Conservation (phyloP, 23 tunicate genomes). For the Diplosoma virens region DNA sequence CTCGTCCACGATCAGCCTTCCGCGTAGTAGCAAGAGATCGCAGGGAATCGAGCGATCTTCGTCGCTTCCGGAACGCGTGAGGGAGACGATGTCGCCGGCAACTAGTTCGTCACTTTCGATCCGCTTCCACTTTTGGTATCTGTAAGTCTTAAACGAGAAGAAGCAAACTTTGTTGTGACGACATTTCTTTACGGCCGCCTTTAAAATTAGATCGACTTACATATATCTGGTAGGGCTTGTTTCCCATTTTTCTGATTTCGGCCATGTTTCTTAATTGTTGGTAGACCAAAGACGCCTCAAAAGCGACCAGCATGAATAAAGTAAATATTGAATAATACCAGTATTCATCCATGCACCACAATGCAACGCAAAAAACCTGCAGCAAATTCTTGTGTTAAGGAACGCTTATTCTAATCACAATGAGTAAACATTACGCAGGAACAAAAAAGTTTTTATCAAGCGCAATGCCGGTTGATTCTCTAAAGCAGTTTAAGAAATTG, state of each 20-base stretch:
- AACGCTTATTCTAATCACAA: too few relatives aligned
- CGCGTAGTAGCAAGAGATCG: slow-evolving; percentile 75
- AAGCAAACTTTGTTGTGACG: too few relatives aligned
- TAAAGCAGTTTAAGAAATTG: too few relatives aligned
- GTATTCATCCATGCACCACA: slow-evolving; percentile 98
- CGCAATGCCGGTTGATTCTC: too few relatives aligned
- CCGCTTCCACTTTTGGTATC: slow-evolving; percentile 70
- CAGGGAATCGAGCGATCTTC: slow-evolving; percentile 72
- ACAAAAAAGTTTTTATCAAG: too few relatives aligned
- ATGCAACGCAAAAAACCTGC: slow-evolving; percentile 92
- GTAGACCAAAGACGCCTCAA: slow-evolving; percentile 87
- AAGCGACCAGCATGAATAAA: slow-evolving; percentile 82
- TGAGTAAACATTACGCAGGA: too few relatives aligned
- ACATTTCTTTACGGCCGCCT: too few relatives aligned
- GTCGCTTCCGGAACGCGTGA: slow-evolving; percentile 46
- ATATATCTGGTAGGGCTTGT: slow-evolving; percentile 65
- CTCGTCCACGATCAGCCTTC: slow-evolving; percentile 89
- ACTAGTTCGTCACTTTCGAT: slow-evolving; percentile 62
- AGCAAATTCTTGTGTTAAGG: neutral
- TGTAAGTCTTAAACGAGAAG: slow-evolving; percentile 49
- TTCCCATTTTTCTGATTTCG: slow-evolving; percentile 96
- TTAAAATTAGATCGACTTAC: slow-evolving; percentile 28
- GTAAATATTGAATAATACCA: slow-evolving; percentile 98
- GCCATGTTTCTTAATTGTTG: slow-evolving; percentile 94
- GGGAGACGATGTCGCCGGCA: slow-evolving; percentile 82